phyloP scores from a whole-genome alignment of 2,797 vertebrate genomes.

The Strix occidentalis region DNA sequence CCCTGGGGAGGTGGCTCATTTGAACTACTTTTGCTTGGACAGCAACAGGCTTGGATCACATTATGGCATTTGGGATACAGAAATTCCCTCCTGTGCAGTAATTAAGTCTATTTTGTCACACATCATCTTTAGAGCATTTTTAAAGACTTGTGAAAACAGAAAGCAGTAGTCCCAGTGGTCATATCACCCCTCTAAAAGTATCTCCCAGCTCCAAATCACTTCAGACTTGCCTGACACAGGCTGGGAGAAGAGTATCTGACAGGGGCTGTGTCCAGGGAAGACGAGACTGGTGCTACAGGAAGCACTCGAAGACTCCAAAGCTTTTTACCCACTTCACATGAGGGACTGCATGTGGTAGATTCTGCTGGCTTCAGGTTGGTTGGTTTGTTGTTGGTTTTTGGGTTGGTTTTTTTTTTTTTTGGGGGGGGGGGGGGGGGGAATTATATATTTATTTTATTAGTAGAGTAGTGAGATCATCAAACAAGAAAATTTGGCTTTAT shows the following conservation, averaged over 20 bases:
- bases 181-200: background rate
- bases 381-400: background rate
- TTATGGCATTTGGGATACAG: background rate
- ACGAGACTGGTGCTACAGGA: background rate
- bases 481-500: background rate
- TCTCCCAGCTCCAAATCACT: background rate
- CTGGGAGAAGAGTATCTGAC: background rate
- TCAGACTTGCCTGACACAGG: background rate
- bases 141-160: background rate
- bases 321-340: background rate
- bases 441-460: background rate
- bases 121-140: background rate
- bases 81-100: background rate
- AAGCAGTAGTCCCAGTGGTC: background rate
- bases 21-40: background rate
- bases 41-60: background rate
- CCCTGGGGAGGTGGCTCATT: fast-evolving
- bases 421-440: too few relatives aligned
- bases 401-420: background rate
- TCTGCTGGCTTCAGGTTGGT: background rate
- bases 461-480: conserved; percentile 1
- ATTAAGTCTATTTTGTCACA: background rate
- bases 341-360: background rate
- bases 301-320: background rate
- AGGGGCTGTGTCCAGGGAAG: background rate